Base-by-base conservation (phyloP, 2,888 invertebrate species). In the Ommatoiulus sabulosus region DNA sequence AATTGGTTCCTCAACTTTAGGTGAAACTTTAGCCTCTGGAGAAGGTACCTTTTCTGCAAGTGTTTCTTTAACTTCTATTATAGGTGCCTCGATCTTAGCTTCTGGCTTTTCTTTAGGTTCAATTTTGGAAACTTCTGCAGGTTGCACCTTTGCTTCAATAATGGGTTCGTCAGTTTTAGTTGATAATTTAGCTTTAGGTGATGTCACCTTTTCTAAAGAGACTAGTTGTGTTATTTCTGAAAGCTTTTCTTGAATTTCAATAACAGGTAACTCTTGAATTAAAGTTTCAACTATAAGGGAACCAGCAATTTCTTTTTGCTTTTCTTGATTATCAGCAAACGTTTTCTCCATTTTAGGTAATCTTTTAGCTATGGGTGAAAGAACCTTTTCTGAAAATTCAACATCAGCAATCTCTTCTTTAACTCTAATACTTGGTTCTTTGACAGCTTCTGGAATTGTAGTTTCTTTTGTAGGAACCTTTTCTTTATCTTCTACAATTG, bases 71-170 rank as follows among this genome's bases (percentile, higher is more conserved):
- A 87, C 15, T 15, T 24, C 46, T 52, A 48, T 35, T 10, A 63
- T 80, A n/a, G 88, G 43, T 88, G 44, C 35, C 87, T 91, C 91
- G 63, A 89, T 89, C 84, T 91, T 43, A 24, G 43, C 87, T 46
- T 86, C 87, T 8, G 46, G 24, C n/a, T 86, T 44, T 46, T 43
- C 87, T 46, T 8, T 86, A 7, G 24, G 12, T 8, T 10, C 12
- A 24, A 44, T 12, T 35, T 5, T 7, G 12, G 20, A 3, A 63
- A 63, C 5, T 63, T 63, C 63, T 63, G 63, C 63, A 63, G 20
- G 17, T 12, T n/a, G 4, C n/a, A n/a, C 20, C 7, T 63, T 63
- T n/a, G 12, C 17, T 3, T 63, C 4, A 63, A 63, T n/a, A n/a
- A 63, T 63, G 20, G 63, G 63, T 63, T 63, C 63, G n/a, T n/a